Conservation (phyloP, 2,888 invertebrate genomes). For the Aporophyla lueneburgensis region DNA sequence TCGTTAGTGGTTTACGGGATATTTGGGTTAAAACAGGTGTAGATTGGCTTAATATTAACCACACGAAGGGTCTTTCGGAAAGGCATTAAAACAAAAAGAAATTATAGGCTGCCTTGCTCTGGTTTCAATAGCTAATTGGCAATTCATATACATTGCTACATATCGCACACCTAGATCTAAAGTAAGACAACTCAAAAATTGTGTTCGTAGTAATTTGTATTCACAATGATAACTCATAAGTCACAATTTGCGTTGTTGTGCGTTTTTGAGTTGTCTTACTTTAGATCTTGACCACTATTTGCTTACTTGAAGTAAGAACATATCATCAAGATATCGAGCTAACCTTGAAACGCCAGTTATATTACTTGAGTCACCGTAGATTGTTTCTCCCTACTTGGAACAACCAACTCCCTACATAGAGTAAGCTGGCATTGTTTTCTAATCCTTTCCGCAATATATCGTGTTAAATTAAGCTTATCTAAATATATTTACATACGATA, state of each 20-base stretch:
- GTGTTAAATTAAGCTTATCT: constrained; percentile 44
- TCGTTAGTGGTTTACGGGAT: constrained; percentile 38
- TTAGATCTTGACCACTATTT: background rate
- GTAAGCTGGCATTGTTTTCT: constrained; percentile 47
- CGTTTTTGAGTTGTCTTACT: too few species aligned
- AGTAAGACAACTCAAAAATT: too few species aligned
- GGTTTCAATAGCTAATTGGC: background rate
- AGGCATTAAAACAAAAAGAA: background rate
- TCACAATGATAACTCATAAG: too few species aligned
- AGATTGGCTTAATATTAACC: constrained; percentile 1
- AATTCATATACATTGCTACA: background rate
- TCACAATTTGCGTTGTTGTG: too few species aligned
- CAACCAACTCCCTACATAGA: constrained; percentile 45
- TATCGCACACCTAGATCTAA: too few species aligned
- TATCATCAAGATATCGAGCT: constrained; percentile 6
- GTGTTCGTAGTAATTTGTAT: too few species aligned
- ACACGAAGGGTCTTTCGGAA: background rate
- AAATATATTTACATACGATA: constrained; percentile 12
- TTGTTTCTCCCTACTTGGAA: constrained; percentile 36
- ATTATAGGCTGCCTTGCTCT: background rate
- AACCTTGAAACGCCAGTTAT: constrained; percentile 47
- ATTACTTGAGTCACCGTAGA: constrained; percentile 43
- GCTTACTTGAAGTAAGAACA: background rate
- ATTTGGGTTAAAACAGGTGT: constrained; percentile 46
- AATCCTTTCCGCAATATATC: constrained; percentile 22